A percentile compares a stretch with the other conserved stretches of the same genome.
These are phyloP conservation scores for Serripes groenlandicus DNA, from an alignment of 2,888 invertebrate genomes.

Conservation along the genomic window DNA sequence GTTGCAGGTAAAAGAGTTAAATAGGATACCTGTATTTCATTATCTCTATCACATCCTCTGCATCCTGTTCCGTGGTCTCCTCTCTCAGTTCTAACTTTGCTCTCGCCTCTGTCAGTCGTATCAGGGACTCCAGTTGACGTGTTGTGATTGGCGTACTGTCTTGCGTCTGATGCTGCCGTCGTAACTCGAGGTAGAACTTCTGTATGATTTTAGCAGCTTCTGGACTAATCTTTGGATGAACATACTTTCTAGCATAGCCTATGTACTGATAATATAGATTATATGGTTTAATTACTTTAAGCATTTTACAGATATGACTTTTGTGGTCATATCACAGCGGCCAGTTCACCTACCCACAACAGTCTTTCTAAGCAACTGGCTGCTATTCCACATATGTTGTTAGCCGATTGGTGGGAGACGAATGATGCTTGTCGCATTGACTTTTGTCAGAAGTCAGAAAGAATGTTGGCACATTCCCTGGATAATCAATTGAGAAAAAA, in stretches of 20 bases:
- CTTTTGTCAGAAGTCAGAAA: no score
- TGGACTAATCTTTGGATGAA: slow-evolving; percentile 92
- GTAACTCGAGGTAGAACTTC: slow-evolving; percentile 93
- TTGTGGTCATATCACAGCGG: no score
- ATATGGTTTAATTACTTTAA: no score
- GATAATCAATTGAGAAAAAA: no score
- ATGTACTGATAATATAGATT: slow-evolving; percentile 89
- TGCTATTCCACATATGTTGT: no score
- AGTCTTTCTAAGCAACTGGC: no score
- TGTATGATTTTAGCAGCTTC: slow-evolving; percentile 92
- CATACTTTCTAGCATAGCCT: slow-evolving; percentile 95
- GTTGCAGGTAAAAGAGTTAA: no score
- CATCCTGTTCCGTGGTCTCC: slow-evolving; percentile 93
- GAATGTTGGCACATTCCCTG: no score
- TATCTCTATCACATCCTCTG: slow-evolving; percentile 94
- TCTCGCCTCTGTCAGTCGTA: slow-evolving; percentile 93
- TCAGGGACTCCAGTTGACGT: slow-evolving; percentile 95
- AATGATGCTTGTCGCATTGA: no score
- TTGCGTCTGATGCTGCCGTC: slow-evolving; percentile 90
- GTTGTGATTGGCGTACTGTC: slow-evolving; percentile 94
- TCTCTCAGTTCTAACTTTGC: slow-evolving; percentile 95
- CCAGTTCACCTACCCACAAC: no score
- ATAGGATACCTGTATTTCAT: slow-evolving; percentile 91
- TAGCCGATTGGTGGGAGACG: no score
- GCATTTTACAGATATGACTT: no score